Conservation (phyloP, 2,113 vertebrate genomes). For the Dicaeum eximium region DNA sequence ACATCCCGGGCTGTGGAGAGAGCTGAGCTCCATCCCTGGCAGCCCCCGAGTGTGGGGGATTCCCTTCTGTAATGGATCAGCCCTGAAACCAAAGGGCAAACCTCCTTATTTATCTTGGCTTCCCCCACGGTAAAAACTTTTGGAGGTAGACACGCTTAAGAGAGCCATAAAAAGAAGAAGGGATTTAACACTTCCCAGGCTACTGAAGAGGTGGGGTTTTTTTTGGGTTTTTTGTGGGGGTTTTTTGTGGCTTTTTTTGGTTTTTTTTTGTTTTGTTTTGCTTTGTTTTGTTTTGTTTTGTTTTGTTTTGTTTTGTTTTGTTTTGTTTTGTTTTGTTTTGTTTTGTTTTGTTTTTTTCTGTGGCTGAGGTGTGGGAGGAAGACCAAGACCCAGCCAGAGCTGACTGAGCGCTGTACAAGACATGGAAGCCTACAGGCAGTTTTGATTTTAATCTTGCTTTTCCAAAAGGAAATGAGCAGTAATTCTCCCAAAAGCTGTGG, state of each 20-base stretch:
- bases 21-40: not conserved
- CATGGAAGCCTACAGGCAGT: not conserved
- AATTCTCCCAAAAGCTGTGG: not conserved
- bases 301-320: no score
- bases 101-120: not conserved
- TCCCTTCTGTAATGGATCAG: not conserved
- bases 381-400: not conserved
- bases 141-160: not conserved
- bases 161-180: not conserved
- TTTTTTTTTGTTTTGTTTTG: no score
- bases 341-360: no score
- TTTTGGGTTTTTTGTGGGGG: no score
- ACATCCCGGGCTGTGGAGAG: rapidly evolving
- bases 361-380: rapidly evolving
- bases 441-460: not conserved
- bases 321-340: no score
- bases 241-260: not conserved
- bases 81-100: not conserved
- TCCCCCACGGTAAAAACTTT: not conserved
- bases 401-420: rapidly evolving
- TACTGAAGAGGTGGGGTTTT: not conserved
- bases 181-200: not conserved
- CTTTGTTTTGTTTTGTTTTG: no score
- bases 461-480: not conserved
- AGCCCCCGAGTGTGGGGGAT: not conserved